Base-by-base conservation (phyloP, 2,888 invertebrate species). In the Pterostichus niger region DNA sequence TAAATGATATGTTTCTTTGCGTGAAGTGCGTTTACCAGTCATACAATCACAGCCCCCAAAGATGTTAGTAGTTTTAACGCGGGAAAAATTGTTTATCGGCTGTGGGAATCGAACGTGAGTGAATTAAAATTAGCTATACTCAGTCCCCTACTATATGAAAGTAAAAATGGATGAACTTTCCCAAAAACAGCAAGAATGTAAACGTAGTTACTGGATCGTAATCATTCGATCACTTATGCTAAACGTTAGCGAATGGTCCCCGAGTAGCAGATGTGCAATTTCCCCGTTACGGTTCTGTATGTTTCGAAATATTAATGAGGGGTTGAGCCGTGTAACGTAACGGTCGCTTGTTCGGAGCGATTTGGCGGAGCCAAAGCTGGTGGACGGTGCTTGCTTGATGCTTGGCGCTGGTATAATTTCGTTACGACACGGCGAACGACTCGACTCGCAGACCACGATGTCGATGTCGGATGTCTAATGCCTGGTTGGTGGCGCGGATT, bases 301-400 rank as follows among this genome's bases (percentile, higher is more conserved):
- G 77, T 77, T 77, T 77, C 77, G 77, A 77, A 77, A 77, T 77
- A 56, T 77, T 77, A 77, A 77, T 77, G 77, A 77, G 54, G 56
- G 77, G 56, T 35, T 77, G 77, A 56, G 52, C 13, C 17, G 46
- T 40, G 40, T 40, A 40, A 40, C 40, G 40, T 40, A 56, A 56
- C 17, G 24, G 24, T 56, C 56, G 24, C 13, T 56, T 73, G 15
- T 44, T 46, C 15, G 35, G 44, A 73, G 44, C 44, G 73, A 44
- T 44, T 73, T 73, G 13, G 73, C 24, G 11, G 46, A 13, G 13
- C 73, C 17, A 6, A 13, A 35, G 40, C 35, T 9, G 13, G 68
- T 35, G 68, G 40, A 9, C 11, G 44, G 2, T 6, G 73, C 9
- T 9, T 9, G 9, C 40, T n/a, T n/a, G n/a, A n/a, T n/a, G n/a